A percentile compares a stretch with the other conserved stretches of the same genome.
phyloP scores from a whole-genome alignment of 2,888 invertebrate species.

The Lasioglossum pauxillum region DNA sequence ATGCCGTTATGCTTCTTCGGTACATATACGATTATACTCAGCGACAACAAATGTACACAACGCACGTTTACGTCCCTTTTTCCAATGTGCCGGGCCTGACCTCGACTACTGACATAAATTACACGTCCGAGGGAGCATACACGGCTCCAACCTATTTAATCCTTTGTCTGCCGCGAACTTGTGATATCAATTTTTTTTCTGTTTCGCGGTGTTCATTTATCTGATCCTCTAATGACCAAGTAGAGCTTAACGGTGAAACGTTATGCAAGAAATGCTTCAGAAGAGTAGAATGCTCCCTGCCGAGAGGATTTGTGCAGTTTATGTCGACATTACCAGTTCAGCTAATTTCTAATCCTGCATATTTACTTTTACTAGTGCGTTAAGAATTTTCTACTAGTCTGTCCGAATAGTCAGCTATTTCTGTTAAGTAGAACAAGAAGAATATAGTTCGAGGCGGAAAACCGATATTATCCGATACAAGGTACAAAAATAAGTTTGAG shows the following conservation, averaged over 20 bases:
- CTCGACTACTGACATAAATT: slow-evolving; percentile 55
- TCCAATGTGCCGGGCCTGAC: slow-evolving; percentile 49
- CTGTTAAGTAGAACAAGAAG: no score
- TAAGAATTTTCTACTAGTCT: no score
- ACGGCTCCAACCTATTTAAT: slow-evolving; percentile 33
- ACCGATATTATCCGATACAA: background rate
- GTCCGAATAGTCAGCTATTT: no score
- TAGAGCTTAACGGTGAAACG: slow-evolving; percentile 28
- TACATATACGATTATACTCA: slow-evolving; percentile 38
- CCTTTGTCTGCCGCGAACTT: background rate
- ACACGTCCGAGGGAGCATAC: slow-evolving; percentile 37
- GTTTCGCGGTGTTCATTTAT: slow-evolving; percentile 7
- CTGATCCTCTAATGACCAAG: slow-evolving; percentile 1
- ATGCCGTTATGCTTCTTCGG: slow-evolving; percentile 66
- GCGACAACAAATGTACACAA: slow-evolving; percentile 40
- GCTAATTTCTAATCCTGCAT: no score
- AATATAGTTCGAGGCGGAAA: background rate
- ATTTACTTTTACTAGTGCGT: no score
- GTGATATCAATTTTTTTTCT: background rate
- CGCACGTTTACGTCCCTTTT: slow-evolving; percentile 58
- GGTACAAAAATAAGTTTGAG: background rate
- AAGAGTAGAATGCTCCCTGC: background rate
- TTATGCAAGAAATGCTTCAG: background rate
- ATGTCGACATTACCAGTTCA: background rate
- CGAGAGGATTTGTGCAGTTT: background rate